Percentiles rank a stretch among this genome's conserved stretches.
These are phyloP conservation scores for Gadus macrocephalus DNA, from an alignment of 2,113 vertebrate species.

Conservation along the genomic window DNA sequence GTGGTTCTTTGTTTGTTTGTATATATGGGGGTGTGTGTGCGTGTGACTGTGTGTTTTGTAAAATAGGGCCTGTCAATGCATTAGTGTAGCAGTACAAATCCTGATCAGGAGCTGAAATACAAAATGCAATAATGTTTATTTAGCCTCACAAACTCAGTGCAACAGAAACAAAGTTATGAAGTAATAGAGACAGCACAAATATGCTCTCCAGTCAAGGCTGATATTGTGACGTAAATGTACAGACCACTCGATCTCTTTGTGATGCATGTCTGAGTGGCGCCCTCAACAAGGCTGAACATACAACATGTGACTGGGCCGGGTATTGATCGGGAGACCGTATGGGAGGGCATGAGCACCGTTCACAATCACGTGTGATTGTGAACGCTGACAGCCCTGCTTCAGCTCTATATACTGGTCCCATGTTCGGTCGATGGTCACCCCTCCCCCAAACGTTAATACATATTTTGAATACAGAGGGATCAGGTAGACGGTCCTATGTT, in stretches of 20 bases:
- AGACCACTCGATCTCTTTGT: too few species aligned
- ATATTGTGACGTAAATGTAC: too few species aligned
- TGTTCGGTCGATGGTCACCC: too few species aligned
- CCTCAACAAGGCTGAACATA: conserved; percentile 24
- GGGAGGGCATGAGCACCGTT: not conserved
- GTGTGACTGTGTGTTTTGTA: too few species aligned
- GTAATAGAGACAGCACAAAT: too few species aligned
- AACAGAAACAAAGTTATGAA: not conserved
- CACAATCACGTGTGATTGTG: not conserved
- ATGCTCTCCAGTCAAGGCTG: too few species aligned
- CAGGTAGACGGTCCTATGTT: too few species aligned
- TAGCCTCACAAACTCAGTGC: not conserved
- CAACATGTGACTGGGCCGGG: conserved; percentile 17
- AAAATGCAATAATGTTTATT: not conserved
- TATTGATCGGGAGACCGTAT: conserved; percentile 30
- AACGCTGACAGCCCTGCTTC: conserved; percentile 8
- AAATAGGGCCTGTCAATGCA: too few species aligned
- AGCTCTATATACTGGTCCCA: not conserved
- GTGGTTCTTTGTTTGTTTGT: not conserved
- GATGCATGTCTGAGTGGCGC: conserved; percentile 3
- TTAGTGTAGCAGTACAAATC: not conserved
- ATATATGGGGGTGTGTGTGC: not conserved
- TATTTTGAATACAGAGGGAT: not conserved
- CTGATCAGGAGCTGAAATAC: not conserved
- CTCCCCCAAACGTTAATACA: too few species aligned